Evolutionary conservation across 2,888 invertebrate genomes (phyloP).

Genomic region (Apamea monoglypha): DNA sequence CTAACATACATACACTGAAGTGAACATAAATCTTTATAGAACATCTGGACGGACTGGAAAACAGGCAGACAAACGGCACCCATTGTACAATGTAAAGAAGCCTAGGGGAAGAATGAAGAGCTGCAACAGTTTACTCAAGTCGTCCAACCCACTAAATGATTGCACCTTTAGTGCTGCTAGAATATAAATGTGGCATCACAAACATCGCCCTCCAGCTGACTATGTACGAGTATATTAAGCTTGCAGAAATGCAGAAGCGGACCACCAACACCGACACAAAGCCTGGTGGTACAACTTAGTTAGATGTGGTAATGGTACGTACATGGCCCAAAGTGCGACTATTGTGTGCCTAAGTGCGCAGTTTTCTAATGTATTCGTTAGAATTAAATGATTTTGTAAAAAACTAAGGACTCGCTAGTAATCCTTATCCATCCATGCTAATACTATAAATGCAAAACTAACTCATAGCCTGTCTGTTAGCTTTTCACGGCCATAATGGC

Average conservation of each 20-base stretch:
- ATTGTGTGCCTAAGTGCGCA: background rate
- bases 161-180: background rate
- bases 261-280: background rate
- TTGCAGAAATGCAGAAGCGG: background rate
- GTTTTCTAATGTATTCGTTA: background rate
- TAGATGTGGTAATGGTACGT: background rate
- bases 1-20: no score
- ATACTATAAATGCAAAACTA: background rate
- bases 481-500: background rate
- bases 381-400: background rate
- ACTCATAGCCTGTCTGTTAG: background rate
- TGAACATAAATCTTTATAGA: background rate
- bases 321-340: background rate
- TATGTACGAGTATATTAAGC: background rate
- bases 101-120: background rate
- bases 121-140: background rate
- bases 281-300: background rate
- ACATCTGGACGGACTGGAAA: background rate
- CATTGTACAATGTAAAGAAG: background rate
- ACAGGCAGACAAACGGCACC: background rate
- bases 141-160: background rate
- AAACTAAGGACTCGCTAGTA: background rate
- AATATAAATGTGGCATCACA: background rate
- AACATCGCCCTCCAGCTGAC: background rate
- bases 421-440: background rate